A percentile compares a stretch with the other conserved stretches of the same genome.
Conservation (phyloP, 2,888 invertebrate genomes). For the Bruchidius siliquastri region DNA sequence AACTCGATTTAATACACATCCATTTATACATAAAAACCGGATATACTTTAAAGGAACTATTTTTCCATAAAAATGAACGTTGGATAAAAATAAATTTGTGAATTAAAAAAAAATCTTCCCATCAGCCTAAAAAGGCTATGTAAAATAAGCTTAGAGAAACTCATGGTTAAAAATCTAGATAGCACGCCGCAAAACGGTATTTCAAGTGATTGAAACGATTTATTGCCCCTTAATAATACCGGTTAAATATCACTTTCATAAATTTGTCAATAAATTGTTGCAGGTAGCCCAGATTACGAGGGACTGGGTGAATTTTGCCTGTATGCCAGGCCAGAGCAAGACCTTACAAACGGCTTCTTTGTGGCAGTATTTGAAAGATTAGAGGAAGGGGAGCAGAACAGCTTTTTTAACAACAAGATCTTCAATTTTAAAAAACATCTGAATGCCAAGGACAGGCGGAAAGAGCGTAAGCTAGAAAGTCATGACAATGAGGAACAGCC, state of each 20-base stretch:
- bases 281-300: constrained; percentile 53
- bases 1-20: no score
- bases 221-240: no score
- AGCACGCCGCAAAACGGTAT: no score
- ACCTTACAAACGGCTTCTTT: constrained; percentile 92
- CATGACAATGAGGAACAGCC: background rate
- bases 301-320: constrained; percentile 71
- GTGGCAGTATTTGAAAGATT: constrained; percentile 80
- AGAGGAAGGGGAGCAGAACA: constrained; percentile 44
- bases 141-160: no score
- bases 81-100: no score
- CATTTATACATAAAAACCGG: no score
- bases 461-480: background rate
- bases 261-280: background rate
- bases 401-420: constrained; percentile 31
- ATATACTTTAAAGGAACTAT: no score
- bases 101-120: no score
- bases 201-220: no score
- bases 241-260: background rate
- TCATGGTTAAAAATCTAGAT: no score
- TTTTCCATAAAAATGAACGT: no score
- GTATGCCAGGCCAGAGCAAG: constrained; percentile 69
- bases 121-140: no score
- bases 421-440: constrained; percentile 22
- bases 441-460: background rate